These are phyloP conservation scores for Netelia virgata DNA, from an alignment of 2,888 invertebrate genomes.

Conservation along the genomic window DNA sequence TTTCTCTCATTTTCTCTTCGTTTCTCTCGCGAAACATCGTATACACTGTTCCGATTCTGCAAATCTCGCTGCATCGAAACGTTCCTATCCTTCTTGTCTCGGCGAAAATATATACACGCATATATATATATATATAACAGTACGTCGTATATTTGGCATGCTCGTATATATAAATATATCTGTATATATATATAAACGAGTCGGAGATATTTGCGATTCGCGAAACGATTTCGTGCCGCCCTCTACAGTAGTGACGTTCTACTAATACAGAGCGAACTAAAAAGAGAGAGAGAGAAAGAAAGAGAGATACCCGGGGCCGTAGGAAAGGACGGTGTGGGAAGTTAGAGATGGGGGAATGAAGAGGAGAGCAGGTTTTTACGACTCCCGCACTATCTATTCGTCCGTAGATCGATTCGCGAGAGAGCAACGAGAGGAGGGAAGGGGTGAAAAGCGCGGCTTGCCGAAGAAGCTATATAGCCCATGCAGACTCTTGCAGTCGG, in stretches of 20 bases:
- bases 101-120: neutral
- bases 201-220: conserved; percentile 40
- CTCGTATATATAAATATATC: neutral
- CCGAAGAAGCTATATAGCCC: neutral
- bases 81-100: conserved; percentile 12
- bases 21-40: conserved; percentile 8
- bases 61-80: neutral
- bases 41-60: neutral
- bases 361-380: conserved; percentile 40
- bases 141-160: neutral
- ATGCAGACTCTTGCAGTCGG: conserved; percentile 28
- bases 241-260: neutral
- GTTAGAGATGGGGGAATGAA: neutral
- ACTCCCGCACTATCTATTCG: conserved; percentile 55
- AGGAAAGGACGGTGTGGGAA: neutral
- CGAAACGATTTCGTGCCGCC: conserved; percentile 54
- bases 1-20: conserved; percentile 26
- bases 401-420: conserved; percentile 60
- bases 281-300: neutral
- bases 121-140: neutral
- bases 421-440: conserved; percentile 55
- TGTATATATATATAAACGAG: conserved; percentile 20
- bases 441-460: conserved; percentile 67
- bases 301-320: neutral
- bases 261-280: neutral